Percentiles rank a stretch among this genome's conserved stretches.
Evolutionary conservation across 2,797 vertebrate genomes (phyloP).

Genomic region (Mus minutoides): DNA sequence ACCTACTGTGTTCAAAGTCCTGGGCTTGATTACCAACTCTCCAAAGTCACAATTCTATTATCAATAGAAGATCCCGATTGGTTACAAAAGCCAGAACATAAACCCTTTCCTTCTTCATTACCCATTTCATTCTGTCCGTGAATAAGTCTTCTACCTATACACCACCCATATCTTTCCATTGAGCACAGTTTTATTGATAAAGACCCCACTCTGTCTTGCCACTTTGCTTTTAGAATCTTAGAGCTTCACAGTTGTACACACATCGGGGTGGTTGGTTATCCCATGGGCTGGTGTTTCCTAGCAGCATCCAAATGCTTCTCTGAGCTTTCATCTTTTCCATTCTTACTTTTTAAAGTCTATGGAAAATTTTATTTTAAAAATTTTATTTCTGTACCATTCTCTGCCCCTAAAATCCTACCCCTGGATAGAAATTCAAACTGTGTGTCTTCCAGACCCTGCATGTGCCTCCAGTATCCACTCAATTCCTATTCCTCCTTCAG

Average conservation of each 20-base stretch:
- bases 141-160: background rate
- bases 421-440: background rate
- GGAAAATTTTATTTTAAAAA: background rate
- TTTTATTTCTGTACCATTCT: background rate
- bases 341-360: background rate
- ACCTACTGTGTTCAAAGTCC: background rate
- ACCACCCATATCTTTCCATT: background rate
- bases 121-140: background rate
- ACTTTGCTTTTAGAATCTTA: background rate
- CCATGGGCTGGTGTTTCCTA: background rate
- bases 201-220: background rate
- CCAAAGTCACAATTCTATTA: background rate
- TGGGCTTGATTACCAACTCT: background rate
- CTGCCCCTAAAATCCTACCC: background rate
- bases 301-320: background rate
- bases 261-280: background rate
- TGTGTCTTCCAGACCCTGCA: background rate
- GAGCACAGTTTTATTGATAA: background rate
- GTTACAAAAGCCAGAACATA: conserved; percentile 24
- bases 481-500: background rate
- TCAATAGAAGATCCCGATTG: background rate
- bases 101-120: background rate
- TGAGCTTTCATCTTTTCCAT: background rate
- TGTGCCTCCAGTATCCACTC: background rate
- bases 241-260: background rate